Evolutionary conservation across 2,113 vertebrate genomes (phyloP), one percentile per base, ranked within the genome.

Genomic region (Setophaga petechia): DNA sequence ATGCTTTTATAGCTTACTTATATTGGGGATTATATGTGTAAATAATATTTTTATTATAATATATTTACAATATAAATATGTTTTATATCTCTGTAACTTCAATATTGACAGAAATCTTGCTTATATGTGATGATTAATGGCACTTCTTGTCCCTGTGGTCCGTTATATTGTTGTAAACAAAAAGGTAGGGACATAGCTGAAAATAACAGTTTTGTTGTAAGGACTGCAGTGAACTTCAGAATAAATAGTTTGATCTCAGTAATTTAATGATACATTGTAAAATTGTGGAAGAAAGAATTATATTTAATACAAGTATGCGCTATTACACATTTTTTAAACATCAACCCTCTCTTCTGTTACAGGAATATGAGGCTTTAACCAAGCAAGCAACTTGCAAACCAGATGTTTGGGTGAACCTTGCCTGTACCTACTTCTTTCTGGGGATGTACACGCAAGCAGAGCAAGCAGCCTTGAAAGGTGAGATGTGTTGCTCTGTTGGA

Each of bases 381-480:
- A 95, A 97, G 66, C 97, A 97, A 63, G 96, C 98, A 68, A 97
- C 97, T 24, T 99, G 98, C 94, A 98, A 97, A 59, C 97, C 97
- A 65, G 98, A 99, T 71, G 99, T 99, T 33, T 99, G 99, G 99
- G 99, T 99, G 51, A 98, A 98, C 94, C 97, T 99, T 93, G 99
- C 98, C 76, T 99, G 99, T 76, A 98, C 98, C 0, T 97, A 98
- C 87, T 99, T 99, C 94, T 99, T 99, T 89, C 98, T 99, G 76
- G 99, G 99, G 12, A 99, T 99, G 96, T 99, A 99, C 97, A 98
- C 97, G 11, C 98, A 99, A 96, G 99, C 99, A 12, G 99, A 99
- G 89, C 98, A 98, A 81, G 98, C 99, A 69, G 99, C 99, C 55
- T 98, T 98, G 87, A 99, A 99, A 97, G 99, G 99, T 99, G 89